Evolutionary conservation across 2,888 invertebrate species (phyloP).

Genomic region (Nomada goodeniana): DNA sequence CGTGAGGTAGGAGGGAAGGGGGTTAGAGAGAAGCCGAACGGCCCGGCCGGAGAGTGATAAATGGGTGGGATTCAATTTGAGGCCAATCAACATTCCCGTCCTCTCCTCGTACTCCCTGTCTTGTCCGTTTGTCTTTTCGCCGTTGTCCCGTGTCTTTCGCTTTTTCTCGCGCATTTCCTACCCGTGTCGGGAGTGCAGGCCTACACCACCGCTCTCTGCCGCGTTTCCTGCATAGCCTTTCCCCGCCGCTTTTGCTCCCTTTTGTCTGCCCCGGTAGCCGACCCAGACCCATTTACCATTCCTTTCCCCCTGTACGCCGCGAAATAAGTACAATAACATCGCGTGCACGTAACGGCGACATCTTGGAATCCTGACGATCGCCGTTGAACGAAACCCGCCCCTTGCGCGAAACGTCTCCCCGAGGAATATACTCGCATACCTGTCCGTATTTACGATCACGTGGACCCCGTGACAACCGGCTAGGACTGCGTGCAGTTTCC

Average conservation of each 20-base stretch:
- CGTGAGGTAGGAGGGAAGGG: conserved; percentile 34
- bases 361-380: conserved; percentile 52
- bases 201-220: conserved; percentile 5
- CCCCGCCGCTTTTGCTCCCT: neutral
- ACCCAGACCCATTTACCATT: conserved; percentile 42
- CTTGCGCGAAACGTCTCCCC: conserved; percentile 37
- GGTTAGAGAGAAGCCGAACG: conserved; percentile 46
- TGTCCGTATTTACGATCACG: conserved; percentile 48
- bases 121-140: conserved; percentile 68
- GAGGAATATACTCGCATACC: conserved; percentile 46
- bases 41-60: conserved; percentile 77
- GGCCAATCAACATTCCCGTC: conserved; percentile 83
- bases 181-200: conserved; percentile 56
- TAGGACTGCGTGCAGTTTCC: conserved; percentile 29
- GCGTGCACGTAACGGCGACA: conserved; percentile 54
- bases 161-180: conserved; percentile 75
- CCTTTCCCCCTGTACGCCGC: conserved; percentile 27
- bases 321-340: conserved; percentile 62
- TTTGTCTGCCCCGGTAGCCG: conserved; percentile 16
- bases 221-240: conserved; percentile 7
- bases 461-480: neutral
- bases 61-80: conserved; percentile 82
- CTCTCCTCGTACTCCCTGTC: conserved; percentile 70
- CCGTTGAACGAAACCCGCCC: conserved; percentile 27
- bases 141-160: conserved; percentile 67